Evolutionary conservation across 2,888 invertebrate species (phyloP), one percentile per base, ranked within the genome.

Genomic region (Pelosia muscerda): DNA sequence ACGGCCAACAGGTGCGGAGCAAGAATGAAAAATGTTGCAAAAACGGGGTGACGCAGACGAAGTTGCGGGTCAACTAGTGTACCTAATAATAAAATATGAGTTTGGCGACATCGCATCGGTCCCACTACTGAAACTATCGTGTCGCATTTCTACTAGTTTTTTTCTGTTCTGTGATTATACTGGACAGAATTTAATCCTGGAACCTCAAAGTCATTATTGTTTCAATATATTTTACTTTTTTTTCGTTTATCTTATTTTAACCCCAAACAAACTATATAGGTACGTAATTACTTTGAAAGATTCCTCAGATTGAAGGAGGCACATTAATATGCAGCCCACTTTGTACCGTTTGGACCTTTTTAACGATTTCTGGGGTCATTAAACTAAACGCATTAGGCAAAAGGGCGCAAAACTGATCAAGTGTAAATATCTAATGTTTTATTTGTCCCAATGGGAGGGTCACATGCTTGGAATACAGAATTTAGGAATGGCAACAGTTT

Each of bases 351-450:
- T 76, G 85, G 88, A 83, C 82, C 86, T 86, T 86, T 86, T 85
- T 90, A 88, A 87, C 88, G 87, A 87, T 89, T 87, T 87, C 87
- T 85, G 81, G 90, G 91, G 84, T 86, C 92, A 94, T 94, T 94
- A 88, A 92, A 92, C 93, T 91, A 88, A 92, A 88, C 85, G 87
- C 89, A 89, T 91, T 90, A 90, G 66, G 81, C 79, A 81, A 89
- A 90, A 91, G 93, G 92, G 92, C 89, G 89, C 84, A 82, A 60
- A 86, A 83, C 90, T 87, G 91, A 93, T 94, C 93, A 90, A 93
- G 89, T 92, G 93, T 88, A 88, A 90, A 87, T 85, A 85, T 88
- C 87, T 90, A 90, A 93, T 93, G 94, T 92, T 92, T 92, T 90
- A 91, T 92, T 91, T 88, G 85, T 79, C 71, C 86, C 82, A 81